Conservation (phyloP, 2,888 invertebrate species). For the Epistrophella euchroma region DNA sequence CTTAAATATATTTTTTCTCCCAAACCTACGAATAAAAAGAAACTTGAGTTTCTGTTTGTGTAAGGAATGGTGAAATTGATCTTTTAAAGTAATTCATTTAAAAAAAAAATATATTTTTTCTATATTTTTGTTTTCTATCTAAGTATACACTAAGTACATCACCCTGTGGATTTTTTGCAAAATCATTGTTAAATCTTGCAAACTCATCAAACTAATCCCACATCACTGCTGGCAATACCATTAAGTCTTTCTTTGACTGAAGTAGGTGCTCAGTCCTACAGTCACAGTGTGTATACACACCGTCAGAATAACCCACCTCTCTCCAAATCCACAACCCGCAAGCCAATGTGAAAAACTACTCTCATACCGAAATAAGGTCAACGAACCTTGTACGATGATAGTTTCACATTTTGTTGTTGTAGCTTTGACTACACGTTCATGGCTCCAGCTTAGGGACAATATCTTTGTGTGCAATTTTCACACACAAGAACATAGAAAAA, state of each 20-base stretch:
- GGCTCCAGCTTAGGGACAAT: slow-evolving; percentile 48
- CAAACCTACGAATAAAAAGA: no score
- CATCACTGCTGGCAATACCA: slow-evolving; percentile 34
- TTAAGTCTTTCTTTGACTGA: slow-evolving; percentile 7
- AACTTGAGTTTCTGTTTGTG: no score
- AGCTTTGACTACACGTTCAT: slow-evolving; percentile 9
- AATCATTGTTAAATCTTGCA: slow-evolving; percentile 16
- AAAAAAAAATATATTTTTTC: no score
- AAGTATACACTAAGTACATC: no score
- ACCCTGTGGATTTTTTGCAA: slow-evolving; percentile 12
- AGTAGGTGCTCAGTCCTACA: slow-evolving; percentile 19
- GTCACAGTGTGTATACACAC: neutral
- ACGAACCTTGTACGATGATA: slow-evolving; percentile 67
- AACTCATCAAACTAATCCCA: slow-evolving; percentile 25
- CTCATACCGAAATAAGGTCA: slow-evolving; percentile 72
- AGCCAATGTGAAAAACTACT: slow-evolving; percentile 68
- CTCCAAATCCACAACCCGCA: slow-evolving; percentile 23
- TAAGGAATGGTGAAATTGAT: no score
- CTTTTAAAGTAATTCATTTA: no score
- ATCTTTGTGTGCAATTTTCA: slow-evolving; percentile 58
- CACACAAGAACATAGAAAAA: slow-evolving; percentile 16
- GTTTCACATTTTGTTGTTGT: slow-evolving; percentile 74
- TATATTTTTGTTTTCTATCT: no score
- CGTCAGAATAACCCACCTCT: neutral
- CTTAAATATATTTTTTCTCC: no score